phyloP scores from a whole-genome alignment of 2,113 vertebrate genomes.

The Microtus montanus region DNA sequence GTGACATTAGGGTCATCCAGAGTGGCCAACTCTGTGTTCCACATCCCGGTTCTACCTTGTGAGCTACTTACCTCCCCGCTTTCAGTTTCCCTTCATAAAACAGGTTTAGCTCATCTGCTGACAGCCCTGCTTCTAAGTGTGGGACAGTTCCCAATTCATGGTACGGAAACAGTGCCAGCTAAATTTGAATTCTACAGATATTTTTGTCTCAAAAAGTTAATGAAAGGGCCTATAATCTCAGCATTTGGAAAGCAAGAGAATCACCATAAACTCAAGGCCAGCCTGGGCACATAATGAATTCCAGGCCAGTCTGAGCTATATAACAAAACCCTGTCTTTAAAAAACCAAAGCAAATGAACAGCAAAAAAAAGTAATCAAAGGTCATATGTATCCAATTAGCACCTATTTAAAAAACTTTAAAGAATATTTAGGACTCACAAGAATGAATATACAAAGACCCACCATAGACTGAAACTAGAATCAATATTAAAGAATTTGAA shows the following conservation, averaged over 20 bases:
- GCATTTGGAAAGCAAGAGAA: background rate
- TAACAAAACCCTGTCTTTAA: background rate
- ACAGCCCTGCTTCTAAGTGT: background rate
- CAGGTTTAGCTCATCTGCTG: background rate
- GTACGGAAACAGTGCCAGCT: background rate
- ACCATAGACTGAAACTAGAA: background rate
- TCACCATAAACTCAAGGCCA: background rate
- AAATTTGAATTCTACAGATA: constrained; percentile 18
- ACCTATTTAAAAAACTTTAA: background rate
- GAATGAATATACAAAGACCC: constrained; percentile 1
- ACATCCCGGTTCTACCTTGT: background rate
- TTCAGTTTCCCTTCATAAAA: background rate
- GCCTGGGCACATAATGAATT: background rate
- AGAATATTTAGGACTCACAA: constrained; percentile 15
- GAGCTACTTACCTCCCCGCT: background rate
- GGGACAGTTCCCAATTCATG: background rate
- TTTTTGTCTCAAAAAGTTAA: constrained; percentile 48
- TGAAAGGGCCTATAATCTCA: background rate
- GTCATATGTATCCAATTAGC: background rate
- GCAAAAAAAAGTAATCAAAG: background rate
- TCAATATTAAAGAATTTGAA: constrained; percentile 40
- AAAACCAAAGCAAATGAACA: background rate
- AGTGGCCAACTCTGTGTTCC: background rate
- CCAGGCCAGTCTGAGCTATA: background rate
- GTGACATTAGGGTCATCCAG: background rate